Conservation (phyloP, 2,797 vertebrate species). For the Tenualosa ilisha region DNA sequence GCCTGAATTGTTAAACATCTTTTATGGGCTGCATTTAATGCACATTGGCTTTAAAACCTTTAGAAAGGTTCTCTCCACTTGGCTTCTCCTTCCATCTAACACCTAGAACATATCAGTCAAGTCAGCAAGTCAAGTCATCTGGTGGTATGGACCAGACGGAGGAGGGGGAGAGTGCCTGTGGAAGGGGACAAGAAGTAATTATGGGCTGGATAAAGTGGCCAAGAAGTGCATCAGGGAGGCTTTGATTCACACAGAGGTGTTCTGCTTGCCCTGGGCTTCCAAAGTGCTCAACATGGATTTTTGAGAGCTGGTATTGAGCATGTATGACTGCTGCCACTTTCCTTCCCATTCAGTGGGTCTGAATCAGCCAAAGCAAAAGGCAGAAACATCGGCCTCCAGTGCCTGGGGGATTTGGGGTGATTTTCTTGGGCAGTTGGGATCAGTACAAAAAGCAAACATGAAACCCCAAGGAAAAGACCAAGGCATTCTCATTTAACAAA, state of each 20-base stretch:
- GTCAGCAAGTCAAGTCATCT: not conserved
- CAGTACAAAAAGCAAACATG: no score
- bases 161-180: constrained; percentile 5
- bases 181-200: constrained; percentile 36
- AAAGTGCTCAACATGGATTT: constrained; percentile 35
- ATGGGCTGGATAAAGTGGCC: constrained; percentile 13
- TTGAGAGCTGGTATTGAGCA: constrained; percentile 38
- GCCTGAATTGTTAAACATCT: not conserved
- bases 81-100: not conserved
- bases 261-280: not conserved
- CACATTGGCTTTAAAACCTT: not conserved
- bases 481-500: no score
- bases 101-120: not conserved
- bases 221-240: constrained; percentile 17
- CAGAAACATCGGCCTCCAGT: not conserved
- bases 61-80: not conserved
- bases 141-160: not conserved
- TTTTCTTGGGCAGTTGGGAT: not conserved
- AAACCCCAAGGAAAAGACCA: no score
- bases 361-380: constrained; percentile 20
- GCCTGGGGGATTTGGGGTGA: not conserved
- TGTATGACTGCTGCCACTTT: constrained; percentile 31
- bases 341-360: constrained; percentile 30
- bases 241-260: not conserved
- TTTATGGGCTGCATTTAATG: not conserved